Conservation (phyloP, 2,888 invertebrate species). For the Yponomeuta cagnagella region DNA sequence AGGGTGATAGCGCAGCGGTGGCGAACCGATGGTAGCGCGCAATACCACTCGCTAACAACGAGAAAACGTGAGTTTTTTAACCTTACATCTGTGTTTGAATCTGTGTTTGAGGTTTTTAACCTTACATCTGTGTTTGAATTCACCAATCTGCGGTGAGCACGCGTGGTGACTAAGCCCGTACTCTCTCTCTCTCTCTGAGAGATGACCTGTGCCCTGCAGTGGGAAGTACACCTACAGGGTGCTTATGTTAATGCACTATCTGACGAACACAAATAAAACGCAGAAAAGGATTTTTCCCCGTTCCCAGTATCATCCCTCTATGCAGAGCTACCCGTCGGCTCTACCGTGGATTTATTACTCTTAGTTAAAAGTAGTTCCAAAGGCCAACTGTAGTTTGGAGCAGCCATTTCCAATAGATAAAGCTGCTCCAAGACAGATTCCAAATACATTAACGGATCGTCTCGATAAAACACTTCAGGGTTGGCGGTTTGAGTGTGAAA, state of each 20-base stretch:
- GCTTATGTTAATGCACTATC: too few relatives aligned
- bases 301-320: slow-evolving; percentile 38
- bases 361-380: slow-evolving; percentile 70
- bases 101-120: too few relatives aligned
- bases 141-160: background rate
- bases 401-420: slow-evolving; percentile 72
- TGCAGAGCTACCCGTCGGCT: slow-evolving; percentile 54
- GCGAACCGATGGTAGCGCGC: too few relatives aligned
- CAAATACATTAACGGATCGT: slow-evolving; percentile 62
- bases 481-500: slow-evolving; percentile 6
- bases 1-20: too few relatives aligned
- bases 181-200: too few relatives aligned
- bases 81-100: too few relatives aligned
- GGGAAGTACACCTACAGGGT: too few relatives aligned
- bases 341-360: slow-evolving; percentile 67
- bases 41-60: too few relatives aligned
- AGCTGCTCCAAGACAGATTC: slow-evolving; percentile 65
- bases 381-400: slow-evolving; percentile 68
- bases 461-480: slow-evolving; percentile 10
- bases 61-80: too few relatives aligned
- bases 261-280: background rate
- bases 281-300: slow-evolving; percentile 20
- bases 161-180: too few relatives aligned
- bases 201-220: too few relatives aligned
- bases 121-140: too few relatives aligned